phyloP scores from a whole-genome alignment of 35 echinoderm and acorn worm genomes.

The Diadema setosum region DNA sequence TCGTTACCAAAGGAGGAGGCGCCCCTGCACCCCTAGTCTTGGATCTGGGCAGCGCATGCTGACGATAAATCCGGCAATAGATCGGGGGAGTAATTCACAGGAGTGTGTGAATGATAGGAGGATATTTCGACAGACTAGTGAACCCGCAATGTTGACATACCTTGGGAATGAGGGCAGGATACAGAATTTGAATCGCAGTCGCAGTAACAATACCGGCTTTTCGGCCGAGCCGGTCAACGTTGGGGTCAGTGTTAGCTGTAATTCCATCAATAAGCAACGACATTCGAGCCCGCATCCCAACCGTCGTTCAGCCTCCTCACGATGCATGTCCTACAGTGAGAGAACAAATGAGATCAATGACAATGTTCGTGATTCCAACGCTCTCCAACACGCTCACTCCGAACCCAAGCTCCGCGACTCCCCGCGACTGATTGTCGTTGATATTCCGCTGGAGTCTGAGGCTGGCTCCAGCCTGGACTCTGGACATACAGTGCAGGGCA shows the following conservation, averaged over 20 bases:
- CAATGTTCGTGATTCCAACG: background rate
- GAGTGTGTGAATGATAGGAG: slow-evolving; percentile 2
- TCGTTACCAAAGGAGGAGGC: background rate
- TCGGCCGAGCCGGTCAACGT: background rate
- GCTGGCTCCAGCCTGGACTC: background rate
- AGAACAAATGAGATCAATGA: background rate
- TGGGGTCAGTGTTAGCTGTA: background rate
- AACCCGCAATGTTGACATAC: background rate
- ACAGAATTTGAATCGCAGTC: slow-evolving; percentile 6
- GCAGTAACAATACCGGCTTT: slow-evolving; percentile 5
- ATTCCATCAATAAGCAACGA: background rate
- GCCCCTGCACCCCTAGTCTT: background rate
- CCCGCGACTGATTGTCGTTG: background rate
- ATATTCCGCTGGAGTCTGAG: background rate
- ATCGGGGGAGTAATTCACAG: background rate
- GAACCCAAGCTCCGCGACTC: background rate
- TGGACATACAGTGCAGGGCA: background rate
- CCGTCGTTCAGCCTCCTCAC: background rate
- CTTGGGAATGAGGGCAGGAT: background rate
- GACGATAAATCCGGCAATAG: background rate
- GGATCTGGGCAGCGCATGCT: background rate
- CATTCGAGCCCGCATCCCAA: background rate
- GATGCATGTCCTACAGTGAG: background rate
- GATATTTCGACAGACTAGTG: slow-evolving; percentile 1
- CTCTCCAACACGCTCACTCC: background rate